Evolutionary conservation across 2,797 vertebrate species (phyloP).

Genomic region (Psittacula echo): DNA sequence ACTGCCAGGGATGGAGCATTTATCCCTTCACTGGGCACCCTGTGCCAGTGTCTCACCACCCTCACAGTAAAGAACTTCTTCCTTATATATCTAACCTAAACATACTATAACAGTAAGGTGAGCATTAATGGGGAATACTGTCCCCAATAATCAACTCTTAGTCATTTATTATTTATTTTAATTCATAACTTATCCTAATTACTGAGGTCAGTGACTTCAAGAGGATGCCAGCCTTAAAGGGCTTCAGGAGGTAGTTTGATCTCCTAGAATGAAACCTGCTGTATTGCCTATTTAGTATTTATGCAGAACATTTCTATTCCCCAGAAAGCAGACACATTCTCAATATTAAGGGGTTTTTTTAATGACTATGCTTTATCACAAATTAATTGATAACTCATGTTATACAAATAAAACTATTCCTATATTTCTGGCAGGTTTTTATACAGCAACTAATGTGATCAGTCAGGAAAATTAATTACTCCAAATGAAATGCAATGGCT

Average conservation of each 20-base stretch:
- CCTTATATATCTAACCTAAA: not conserved
- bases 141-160: not conserved
- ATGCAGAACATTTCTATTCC: slow-evolving; percentile 1
- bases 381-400: slow-evolving; percentile 50
- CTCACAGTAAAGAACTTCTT: not conserved
- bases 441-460: not conserved
- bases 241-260: slow-evolving; percentile 12
- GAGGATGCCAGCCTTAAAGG: slow-evolving; percentile 31
- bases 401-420: slow-evolving; percentile 38
- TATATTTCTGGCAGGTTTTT: not conserved
- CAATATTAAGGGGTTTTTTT: not conserved
- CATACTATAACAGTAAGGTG: not conserved
- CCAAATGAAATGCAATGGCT: not conserved
- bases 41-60: not conserved
- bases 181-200: slow-evolving; percentile 46
- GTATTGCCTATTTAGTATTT: slow-evolving; percentile 45
- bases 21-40: not conserved
- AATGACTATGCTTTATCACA: slow-evolving; percentile 42
- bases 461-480: slow-evolving; percentile 23
- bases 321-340: slow-evolving; percentile 42
- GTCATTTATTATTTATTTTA: slow-evolving; percentile 24
- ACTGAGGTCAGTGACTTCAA: slow-evolving; percentile 58
- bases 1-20: not conserved
- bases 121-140: slow-evolving; percentile 4
- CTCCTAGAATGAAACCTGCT: slow-evolving; percentile 44